phyloP scores from a whole-genome alignment of 2,888 invertebrate species.

The Petrolisthes manimaculis region DNA sequence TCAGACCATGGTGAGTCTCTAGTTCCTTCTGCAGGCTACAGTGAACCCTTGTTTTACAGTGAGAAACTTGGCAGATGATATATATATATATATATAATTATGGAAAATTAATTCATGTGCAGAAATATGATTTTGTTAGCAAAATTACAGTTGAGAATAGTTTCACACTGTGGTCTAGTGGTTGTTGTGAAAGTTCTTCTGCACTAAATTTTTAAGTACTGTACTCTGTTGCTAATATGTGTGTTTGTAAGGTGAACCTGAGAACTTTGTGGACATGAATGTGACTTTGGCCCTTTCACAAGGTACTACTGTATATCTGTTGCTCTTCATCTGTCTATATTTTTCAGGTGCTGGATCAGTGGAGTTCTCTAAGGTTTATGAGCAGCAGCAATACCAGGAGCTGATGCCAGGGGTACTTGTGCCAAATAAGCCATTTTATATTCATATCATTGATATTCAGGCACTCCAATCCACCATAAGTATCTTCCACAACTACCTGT shows the following conservation, averaged over 20 bases:
- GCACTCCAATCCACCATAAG: slow-evolving; percentile 48
- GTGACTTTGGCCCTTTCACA: too few relatives aligned
- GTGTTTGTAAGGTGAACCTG: neutral
- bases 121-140: too few relatives aligned
- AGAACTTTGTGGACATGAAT: neutral
- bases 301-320: too few relatives aligned
- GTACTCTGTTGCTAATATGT: neutral
- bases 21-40: too few relatives aligned
- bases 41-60: too few relatives aligned
- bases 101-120: too few relatives aligned
- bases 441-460: slow-evolving; percentile 47
- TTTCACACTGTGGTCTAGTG: too few relatives aligned
- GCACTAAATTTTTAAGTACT: neutral
- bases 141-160: too few relatives aligned
- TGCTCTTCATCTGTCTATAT: neutral
- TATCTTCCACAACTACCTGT: slow-evolving; percentile 61
- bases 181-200: neutral
- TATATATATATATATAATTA: too few relatives aligned
- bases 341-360: slow-evolving; percentile 30
- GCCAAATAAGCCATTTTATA: slow-evolving; percentile 28
- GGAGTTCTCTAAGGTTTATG: slow-evolving; percentile 44
- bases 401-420: slow-evolving; percentile 60
- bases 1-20: slow-evolving; percentile 21
- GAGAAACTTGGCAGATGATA: too few relatives aligned
- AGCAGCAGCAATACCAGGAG: slow-evolving; percentile 34